Evolutionary conservation across 2,888 invertebrate species (phyloP).

Genomic region (Bellardia bayeri): DNA sequence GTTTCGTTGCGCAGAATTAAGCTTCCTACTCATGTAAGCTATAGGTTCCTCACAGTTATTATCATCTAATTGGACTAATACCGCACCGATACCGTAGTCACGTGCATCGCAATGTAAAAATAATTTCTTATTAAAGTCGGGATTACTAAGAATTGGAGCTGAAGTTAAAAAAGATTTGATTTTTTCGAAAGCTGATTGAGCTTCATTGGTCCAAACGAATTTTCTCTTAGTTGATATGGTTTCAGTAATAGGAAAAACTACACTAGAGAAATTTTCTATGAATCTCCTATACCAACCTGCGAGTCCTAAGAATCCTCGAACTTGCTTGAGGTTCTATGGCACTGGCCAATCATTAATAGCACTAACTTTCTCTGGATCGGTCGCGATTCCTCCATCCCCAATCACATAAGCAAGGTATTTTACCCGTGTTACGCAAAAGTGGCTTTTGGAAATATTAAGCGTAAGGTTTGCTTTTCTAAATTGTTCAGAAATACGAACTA

Average conservation of each 20-base stretch:
- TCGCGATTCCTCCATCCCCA: not conserved
- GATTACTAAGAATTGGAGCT: not conserved
- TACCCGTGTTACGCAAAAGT: not conserved
- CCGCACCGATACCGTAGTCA: too few species aligned
- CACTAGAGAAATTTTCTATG: not conserved
- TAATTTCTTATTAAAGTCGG: not conserved
- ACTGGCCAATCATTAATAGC: not conserved
- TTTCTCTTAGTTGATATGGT: not conserved
- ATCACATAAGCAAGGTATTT: not conserved
- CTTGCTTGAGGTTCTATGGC: too few species aligned
- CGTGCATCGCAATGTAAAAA: too few species aligned
- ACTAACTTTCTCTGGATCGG: not conserved
- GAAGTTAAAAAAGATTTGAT: not conserved
- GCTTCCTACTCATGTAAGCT: not conserved
- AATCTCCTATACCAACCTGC: slow-evolving; percentile 1
- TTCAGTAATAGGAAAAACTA: not conserved
- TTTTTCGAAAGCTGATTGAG: not conserved
- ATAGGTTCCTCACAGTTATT: not conserved
- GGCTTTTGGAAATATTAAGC: not conserved
- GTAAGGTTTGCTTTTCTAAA: not conserved
- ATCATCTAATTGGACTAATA: not conserved
- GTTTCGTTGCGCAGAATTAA: too few species aligned
- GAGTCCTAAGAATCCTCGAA: not conserved
- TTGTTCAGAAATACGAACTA: not conserved
- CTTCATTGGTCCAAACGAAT: not conserved